Evolutionary conservation across 2,797 vertebrate genomes (phyloP), one percentile per base, ranked within the genome.

Genomic region (Gymnothorax javanicus): DNA sequence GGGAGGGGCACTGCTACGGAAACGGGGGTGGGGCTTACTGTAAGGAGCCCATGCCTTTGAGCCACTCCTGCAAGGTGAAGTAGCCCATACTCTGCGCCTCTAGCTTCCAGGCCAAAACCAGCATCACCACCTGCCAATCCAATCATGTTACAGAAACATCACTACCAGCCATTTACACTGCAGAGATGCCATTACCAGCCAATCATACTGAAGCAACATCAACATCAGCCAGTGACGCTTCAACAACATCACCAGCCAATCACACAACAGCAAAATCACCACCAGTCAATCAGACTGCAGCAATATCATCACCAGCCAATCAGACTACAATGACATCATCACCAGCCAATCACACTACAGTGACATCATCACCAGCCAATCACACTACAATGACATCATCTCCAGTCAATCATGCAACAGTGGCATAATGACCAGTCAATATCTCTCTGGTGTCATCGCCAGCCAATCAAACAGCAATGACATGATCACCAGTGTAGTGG

Each of bases 71-170:
- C 82, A 99, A 96, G 20, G 98, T 99, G 92, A 99, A 99, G 93
- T 99, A 99, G 69, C 99, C 99, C 99, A 99, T 99, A 92, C 98
- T 99, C 93, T 99, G 98, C 89, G 99, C 99, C 93, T 99, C 98
- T 94, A 99, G 94, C 93, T 99, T 99, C 99, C 99, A 99, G 27
- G 99, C 99, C 88, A 99, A 94, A 88, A 99, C 99, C 92, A 99
- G 97, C 99, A 99, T 99, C 94, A 99, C 98, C 93, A 99, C 98
- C 99, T 99, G 93, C 91, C 87, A 91, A 89, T 89, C 89, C 81
- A 82, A 57, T 82, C 88, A 91, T 52, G 91, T 64, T 90, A 56
- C 59, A 62, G 86, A 3, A 5, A 75, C 27, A 75, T 75, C 27
- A 75, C 12, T 15, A 43, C 71, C 71, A 0, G 69, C 62, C 62